These are phyloP conservation scores for Lasiurus cinereus DNA, from an alignment of 2,113 vertebrate species.

Conservation along the genomic window DNA sequence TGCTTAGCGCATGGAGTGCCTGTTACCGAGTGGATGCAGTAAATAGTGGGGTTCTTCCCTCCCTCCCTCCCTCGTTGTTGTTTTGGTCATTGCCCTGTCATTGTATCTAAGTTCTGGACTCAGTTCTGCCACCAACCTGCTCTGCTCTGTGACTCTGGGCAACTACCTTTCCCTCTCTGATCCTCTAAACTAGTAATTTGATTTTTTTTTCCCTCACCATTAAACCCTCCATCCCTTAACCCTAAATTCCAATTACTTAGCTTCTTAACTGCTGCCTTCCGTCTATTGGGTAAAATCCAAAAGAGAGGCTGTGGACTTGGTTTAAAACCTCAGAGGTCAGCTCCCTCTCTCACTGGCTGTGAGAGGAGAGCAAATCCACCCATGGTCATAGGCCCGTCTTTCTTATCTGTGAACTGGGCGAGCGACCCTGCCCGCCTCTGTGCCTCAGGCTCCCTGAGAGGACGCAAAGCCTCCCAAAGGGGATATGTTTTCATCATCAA, in stretches of 20 bases:
- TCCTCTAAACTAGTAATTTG: not conserved
- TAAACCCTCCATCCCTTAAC: not conserved
- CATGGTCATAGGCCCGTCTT: not conserved
- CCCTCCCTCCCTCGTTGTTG: no score
- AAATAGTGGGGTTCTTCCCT: not conserved
- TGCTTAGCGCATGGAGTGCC: accelerated
- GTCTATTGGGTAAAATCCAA: not conserved
- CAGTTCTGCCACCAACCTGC: not conserved
- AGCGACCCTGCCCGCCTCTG: not conserved
- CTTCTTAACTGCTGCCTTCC: not conserved
- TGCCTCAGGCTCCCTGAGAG: not conserved
- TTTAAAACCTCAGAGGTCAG: not conserved
- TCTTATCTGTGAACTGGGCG: not conserved
- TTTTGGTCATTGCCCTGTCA: not conserved
- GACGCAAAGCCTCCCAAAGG: not conserved
- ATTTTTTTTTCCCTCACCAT: not conserved
- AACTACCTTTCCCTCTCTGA: slow-evolving; percentile 14
- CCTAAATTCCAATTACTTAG: not conserved
- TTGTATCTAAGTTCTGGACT: not conserved
- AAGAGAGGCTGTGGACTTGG: not conserved
- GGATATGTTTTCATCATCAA: not conserved
- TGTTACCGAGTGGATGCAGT: accelerated
- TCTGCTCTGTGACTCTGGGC: not conserved
- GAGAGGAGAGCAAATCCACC: not conserved
- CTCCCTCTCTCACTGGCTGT: not conserved